Conservation (phyloP, 2,797 vertebrate genomes). For the Tokudaia muenninki region DNA sequence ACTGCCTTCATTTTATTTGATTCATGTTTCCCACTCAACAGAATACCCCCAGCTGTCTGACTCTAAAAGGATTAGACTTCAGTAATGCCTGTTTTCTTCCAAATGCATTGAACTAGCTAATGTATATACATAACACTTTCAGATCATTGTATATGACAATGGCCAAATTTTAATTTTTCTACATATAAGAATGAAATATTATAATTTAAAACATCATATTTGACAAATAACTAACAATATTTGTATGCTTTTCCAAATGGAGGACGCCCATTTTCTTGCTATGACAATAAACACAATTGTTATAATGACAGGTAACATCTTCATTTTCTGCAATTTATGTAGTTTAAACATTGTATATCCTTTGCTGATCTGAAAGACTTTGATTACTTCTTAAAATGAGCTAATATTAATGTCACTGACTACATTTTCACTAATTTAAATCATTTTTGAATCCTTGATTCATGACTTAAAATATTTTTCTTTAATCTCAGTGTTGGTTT, state of each 20-base stretch:
- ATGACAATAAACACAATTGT: slow-evolving; percentile 52
- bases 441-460: background rate
- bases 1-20: slow-evolving; percentile 79
- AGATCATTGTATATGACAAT: slow-evolving; percentile 21
- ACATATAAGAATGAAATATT: slow-evolving; percentile 66
- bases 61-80: slow-evolving; percentile 72
- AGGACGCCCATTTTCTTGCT: slow-evolving; percentile 41
- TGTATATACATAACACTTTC: slow-evolving; percentile 53
- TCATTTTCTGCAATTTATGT: background rate
- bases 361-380: slow-evolving; percentile 31
- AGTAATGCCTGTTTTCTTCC: slow-evolving; percentile 70
- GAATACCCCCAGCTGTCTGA: slow-evolving; percentile 57
- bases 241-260: slow-evolving; percentile 43
- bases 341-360: background rate
- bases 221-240: slow-evolving; percentile 11
- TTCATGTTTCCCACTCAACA: slow-evolving; percentile 77
- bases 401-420: background rate
- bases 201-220: slow-evolving; percentile 64
- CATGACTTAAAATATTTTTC: slow-evolving; percentile 38
- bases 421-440: slow-evolving; percentile 11
- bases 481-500: background rate
- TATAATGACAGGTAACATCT: background rate
- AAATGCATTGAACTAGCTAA: slow-evolving; percentile 71
- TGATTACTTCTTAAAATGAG: slow-evolving; percentile 8
- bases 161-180: slow-evolving; percentile 53